Evolutionary conservation across 1,140 invertebrate species (phyloP).

Genomic region (Leptestheria dahalacensis): DNA sequence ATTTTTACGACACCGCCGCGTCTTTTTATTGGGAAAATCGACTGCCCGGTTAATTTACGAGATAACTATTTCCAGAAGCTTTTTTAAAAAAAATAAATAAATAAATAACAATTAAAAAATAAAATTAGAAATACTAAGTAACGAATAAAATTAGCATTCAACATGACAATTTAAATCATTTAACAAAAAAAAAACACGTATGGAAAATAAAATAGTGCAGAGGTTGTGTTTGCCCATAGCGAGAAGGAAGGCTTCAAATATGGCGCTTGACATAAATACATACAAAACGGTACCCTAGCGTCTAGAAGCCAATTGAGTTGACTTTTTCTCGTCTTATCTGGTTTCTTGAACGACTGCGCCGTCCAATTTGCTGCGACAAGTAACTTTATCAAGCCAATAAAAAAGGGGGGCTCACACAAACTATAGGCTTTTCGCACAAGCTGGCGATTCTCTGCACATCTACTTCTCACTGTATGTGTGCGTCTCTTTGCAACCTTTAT

Average conservation of each 20-base stretch:
- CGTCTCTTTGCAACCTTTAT: too few relatives aligned
- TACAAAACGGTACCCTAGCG: too few relatives aligned
- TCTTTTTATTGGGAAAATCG: too few relatives aligned
- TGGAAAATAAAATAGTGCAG: background rate
- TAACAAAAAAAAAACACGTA: background rate
- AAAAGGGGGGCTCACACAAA: background rate
- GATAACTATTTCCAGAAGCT: background rate
- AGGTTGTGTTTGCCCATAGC: background rate
- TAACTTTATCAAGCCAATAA: background rate
- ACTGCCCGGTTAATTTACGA: background rate
- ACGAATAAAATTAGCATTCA: background rate
- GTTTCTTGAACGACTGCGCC: background rate
- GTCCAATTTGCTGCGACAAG: background rate
- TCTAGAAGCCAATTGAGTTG: too few relatives aligned
- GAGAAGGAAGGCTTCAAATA: background rate
- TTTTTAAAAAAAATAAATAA: background rate
- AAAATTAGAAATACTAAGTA: background rate
- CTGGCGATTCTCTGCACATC: background rate
- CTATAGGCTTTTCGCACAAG: background rate
- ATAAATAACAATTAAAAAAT: background rate
- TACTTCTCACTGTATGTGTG: background rate
- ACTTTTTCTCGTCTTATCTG: background rate
- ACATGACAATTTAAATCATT: background rate
- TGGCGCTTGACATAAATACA: too few relatives aligned
- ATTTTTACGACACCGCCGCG: too few relatives aligned